Conservation (phyloP, 2,113 vertebrate genomes). For the Lophura nycthemera region DNA sequence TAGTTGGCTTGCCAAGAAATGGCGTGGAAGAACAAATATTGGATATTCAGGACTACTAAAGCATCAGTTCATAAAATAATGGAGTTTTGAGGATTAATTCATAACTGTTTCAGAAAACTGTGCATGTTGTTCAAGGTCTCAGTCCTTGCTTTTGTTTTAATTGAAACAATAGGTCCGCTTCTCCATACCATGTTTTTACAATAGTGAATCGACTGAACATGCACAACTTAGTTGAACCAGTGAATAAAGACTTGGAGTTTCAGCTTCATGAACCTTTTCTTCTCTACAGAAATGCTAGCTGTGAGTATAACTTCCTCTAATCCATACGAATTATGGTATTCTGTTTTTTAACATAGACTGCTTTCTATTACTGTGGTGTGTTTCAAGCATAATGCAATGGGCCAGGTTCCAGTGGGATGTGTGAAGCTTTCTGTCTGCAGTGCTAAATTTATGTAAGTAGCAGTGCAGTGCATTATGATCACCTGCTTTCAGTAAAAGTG, state of each 20-base stretch:
- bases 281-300: slow-evolving; percentile 93
- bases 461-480: not conserved
- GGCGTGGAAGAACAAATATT: not conserved
- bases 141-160: slow-evolving; percentile 17
- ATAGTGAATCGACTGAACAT: slow-evolving; percentile 97
- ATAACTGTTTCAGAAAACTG: not conserved
- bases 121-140: not conserved
- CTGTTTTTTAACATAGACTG: not conserved
- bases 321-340: not conserved
- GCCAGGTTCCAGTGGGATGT: not conserved
- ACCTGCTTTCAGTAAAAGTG: not conserved
- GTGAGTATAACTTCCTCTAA: slow-evolving; percentile 75
- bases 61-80: not conserved
- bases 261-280: slow-evolving; percentile 98
- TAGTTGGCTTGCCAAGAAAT: not conserved
- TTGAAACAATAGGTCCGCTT: slow-evolving; percentile 87
- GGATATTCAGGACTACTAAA: not conserved
- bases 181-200: slow-evolving; percentile 95
- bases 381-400: not conserved
- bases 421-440: not conserved
- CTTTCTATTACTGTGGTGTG: not conserved
- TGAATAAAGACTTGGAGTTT: slow-evolving; percentile 98
- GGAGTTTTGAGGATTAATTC: not conserved
- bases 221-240: slow-evolving; percentile 95
- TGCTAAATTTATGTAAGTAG: not conserved